phyloP scores from a whole-genome alignment of 2,888 invertebrate genomes.

The Drosophila fungiperda region DNA sequence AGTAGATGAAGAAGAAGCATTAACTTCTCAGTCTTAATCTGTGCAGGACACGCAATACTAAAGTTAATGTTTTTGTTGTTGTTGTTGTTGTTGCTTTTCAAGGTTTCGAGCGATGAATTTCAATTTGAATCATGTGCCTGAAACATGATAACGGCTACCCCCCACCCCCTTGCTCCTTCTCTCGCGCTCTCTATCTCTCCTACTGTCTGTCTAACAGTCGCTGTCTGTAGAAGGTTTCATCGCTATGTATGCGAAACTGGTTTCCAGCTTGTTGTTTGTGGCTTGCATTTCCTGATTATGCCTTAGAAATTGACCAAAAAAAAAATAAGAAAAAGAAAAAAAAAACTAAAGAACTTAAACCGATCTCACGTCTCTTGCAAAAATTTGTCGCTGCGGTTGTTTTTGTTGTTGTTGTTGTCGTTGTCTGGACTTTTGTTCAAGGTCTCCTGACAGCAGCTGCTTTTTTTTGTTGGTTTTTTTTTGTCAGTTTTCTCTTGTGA shows the following conservation, averaged over 20 bases:
- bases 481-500: neutral
- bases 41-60: slow-evolving; percentile 73
- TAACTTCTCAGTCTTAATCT: slow-evolving; percentile 56
- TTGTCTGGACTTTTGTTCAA: slow-evolving; percentile 61
- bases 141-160: slow-evolving; percentile 71
- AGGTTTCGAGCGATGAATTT: slow-evolving; percentile 58
- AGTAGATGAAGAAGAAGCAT: slow-evolving; percentile 15
- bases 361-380: slow-evolving; percentile 30
- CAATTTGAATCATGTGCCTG: slow-evolving; percentile 77
- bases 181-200: neutral
- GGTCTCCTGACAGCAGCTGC: slow-evolving; percentile 71
- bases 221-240: slow-evolving; percentile 35
- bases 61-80: slow-evolving; percentile 22
- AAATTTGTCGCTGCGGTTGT: slow-evolving; percentile 74
- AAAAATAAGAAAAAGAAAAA: slow-evolving; percentile 1
- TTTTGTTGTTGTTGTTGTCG: slow-evolving; percentile 22
- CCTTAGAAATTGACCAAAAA: slow-evolving; percentile 71
- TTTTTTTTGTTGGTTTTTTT: slow-evolving; percentile 26
- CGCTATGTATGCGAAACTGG: slow-evolving; percentile 52
- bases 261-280: slow-evolving; percentile 40
- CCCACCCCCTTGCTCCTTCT: slow-evolving; percentile 4
- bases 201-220: slow-evolving; percentile 6
- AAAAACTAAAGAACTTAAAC: slow-evolving; percentile 7
- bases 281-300: slow-evolving; percentile 79
- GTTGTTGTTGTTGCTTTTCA: slow-evolving; percentile 21